Conservation (phyloP, 2,113 vertebrate genomes). For the Gavia stellata region DNA sequence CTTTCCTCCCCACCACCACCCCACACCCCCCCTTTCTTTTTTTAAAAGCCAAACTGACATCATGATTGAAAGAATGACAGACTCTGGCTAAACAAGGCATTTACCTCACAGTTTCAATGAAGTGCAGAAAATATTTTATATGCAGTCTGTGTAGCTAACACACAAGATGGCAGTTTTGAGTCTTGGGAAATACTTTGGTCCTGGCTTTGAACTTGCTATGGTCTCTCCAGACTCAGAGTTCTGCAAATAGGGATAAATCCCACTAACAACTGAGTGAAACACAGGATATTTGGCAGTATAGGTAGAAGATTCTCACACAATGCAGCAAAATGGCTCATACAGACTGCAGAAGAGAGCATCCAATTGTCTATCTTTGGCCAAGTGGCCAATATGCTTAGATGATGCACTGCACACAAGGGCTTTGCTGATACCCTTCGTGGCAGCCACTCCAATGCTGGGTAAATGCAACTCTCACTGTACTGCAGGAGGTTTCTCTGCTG, state of each 20-base stretch:
- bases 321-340: not conserved
- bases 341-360: not conserved
- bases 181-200: not conserved
- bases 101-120: not conserved
- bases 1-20: not conserved
- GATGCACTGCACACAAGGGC: too few relatives aligned
- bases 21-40: not conserved
- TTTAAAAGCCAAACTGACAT: not conserved
- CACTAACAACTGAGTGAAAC: not conserved
- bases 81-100: not conserved
- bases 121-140: not conserved
- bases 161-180: not conserved
- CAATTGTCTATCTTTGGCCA: not conserved
- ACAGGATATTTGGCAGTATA: not conserved
- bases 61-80: not conserved
- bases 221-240: not conserved
- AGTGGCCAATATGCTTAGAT: not conserved
- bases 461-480: not conserved
- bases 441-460: not conserved
- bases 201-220: not conserved
- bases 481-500: not conserved
- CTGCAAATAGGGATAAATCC: not conserved
- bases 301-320: not conserved
- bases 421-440: not conserved
- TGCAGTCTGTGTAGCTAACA: not conserved